Conservation (phyloP, 2,888 invertebrate genomes). For the Minunthozetes semirufus region DNA sequence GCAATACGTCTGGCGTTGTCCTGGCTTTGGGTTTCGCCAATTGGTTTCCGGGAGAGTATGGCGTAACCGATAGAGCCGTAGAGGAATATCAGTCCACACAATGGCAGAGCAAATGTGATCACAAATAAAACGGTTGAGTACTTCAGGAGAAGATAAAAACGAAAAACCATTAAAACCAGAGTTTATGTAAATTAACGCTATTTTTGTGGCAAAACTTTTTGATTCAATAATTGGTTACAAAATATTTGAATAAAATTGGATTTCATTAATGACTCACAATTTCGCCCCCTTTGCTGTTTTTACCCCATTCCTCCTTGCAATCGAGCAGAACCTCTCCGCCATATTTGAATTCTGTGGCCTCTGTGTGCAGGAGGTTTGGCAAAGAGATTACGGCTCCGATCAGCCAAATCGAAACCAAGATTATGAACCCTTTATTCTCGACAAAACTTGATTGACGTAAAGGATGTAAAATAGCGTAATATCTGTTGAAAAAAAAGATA, state of each 20-base stretch:
- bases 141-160: neutral
- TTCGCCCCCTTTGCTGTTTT: constrained; percentile 4
- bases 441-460: constrained; percentile 16
- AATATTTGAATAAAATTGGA: too few species aligned
- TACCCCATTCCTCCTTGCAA: constrained; percentile 7
- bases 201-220: too few species aligned
- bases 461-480: constrained; percentile 8
- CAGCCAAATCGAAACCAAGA: neutral
- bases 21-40: neutral
- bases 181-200: too few species aligned
- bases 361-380: neutral
- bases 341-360: neutral
- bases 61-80: constrained; percentile 16
- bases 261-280: constrained; percentile 11
- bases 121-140: neutral
- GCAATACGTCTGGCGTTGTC: neutral
- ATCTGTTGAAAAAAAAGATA: constrained; percentile 12
- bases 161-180: too few species aligned
- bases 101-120: constrained; percentile 6
- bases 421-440: neutral
- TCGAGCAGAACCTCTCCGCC: neutral
- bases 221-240: too few species aligned
- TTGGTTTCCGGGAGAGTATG: neutral
- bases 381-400: neutral
- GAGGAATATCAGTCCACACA: constrained; percentile 7